phyloP scores from a whole-genome alignment of 2,797 vertebrate genomes.

The Lutjanus argentimaculatus region DNA sequence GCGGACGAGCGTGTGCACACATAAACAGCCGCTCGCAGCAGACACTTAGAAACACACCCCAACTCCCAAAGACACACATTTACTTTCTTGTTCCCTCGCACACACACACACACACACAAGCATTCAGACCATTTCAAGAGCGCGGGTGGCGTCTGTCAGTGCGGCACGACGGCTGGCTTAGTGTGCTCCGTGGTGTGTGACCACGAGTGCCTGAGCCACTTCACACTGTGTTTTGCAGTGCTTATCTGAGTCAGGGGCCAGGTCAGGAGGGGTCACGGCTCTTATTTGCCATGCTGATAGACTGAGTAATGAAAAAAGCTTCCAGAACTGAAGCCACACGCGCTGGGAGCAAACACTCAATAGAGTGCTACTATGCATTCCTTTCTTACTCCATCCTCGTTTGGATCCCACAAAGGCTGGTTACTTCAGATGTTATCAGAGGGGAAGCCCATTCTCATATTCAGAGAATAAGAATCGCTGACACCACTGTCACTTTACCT shows the following conservation, averaged over 20 bases:
- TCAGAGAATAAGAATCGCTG: not conserved
- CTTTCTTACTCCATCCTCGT: not conserved
- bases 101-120: slow-evolving; percentile 20
- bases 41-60: slow-evolving; percentile 20
- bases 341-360: slow-evolving; percentile 29
- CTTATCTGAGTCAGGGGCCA: slow-evolving; percentile 73
- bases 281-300: slow-evolving; percentile 79
- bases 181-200: slow-evolving; percentile 64
- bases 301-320: slow-evolving; percentile 73
- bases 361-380: slow-evolving; percentile 20
- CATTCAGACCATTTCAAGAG: slow-evolving; percentile 17
- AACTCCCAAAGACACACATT: slow-evolving; percentile 39
- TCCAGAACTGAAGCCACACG: slow-evolving; percentile 49
- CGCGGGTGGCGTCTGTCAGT: slow-evolving; percentile 50
- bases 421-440: slow-evolving; percentile 15
- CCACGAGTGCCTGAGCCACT: slow-evolving; percentile 58
- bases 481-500: not conserved
- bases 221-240: slow-evolving; percentile 74
- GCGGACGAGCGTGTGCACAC: slow-evolving; percentile 37
- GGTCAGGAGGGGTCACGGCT: slow-evolving; percentile 74
- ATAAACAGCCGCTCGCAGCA: not conserved
- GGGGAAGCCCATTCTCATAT: slow-evolving; percentile 4
- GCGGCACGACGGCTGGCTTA: slow-evolving; percentile 50
- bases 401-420: not conserved
- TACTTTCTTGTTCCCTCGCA: slow-evolving; percentile 16